Percentiles rank a stretch among this genome's conserved stretches.
Evolutionary conservation across 2,113 vertebrate species (phyloP).

Genomic region (Naja naja): DNA sequence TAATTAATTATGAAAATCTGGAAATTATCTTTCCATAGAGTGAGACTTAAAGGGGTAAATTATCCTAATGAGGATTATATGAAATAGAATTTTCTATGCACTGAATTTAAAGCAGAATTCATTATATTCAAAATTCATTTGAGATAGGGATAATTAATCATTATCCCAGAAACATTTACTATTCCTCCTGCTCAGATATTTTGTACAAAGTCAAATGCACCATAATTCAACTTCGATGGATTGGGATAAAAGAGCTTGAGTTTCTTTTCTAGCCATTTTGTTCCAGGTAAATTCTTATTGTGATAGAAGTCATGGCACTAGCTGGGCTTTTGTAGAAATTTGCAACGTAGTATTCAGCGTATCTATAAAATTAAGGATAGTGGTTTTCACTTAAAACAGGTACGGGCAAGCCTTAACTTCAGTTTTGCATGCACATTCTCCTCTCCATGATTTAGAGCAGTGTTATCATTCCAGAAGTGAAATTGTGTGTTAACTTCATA

Average conservation of each 20-base stretch:
- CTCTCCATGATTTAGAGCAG: not conserved
- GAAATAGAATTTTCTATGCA: not conserved
- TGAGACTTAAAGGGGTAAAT: not conserved
- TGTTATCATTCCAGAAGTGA: not conserved
- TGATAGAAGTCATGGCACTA: not conserved
- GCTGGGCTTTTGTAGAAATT: not conserved
- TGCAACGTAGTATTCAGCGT: not conserved
- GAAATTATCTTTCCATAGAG: not conserved
- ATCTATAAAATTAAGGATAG: not conserved
- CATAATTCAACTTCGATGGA: not conserved
- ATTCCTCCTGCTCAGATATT: not conserved
- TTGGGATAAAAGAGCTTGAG: not conserved
- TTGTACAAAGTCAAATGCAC: not conserved
- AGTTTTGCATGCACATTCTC: not conserved
- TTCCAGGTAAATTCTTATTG: not conserved
- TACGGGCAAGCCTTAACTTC: not conserved
- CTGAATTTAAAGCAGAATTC: not conserved
- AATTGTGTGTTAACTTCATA: not conserved
- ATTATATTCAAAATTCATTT: not conserved
- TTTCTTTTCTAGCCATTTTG: not conserved
- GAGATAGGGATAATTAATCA: not conserved
- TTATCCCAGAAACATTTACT: not conserved
- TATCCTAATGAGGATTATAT: not conserved
- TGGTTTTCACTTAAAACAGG: not conserved
- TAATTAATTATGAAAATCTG: not conserved